A percentile compares a stretch with the other conserved stretches of the same genome.
phyloP scores from a whole-genome alignment of 1,140 invertebrate species.

The Drusus annulatus region DNA sequence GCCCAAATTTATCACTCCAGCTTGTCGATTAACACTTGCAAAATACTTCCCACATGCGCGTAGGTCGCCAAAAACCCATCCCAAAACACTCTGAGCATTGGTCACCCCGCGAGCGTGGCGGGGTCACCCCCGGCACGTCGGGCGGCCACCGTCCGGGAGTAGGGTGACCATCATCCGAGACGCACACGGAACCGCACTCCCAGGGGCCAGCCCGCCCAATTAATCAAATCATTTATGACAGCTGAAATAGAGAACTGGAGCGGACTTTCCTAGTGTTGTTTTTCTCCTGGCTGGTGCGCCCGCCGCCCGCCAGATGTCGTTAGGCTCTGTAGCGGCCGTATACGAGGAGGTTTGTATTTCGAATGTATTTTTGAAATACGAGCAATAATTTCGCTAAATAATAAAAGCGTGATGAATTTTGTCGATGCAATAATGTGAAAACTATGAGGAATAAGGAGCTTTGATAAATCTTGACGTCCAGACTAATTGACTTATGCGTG shows the following conservation, averaged over 20 bases:
- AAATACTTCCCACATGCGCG: no score
- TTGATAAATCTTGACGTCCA: no score
- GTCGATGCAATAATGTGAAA: no score
- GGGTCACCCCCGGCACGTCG: neutral
- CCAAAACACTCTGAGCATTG: no score
- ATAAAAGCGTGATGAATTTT: no score
- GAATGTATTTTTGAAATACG: neutral
- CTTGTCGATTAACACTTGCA: no score
- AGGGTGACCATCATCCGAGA: slow-evolving; percentile 8
- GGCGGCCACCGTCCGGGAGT: neutral
- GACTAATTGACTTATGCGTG: no score
- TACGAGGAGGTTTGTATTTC: neutral
- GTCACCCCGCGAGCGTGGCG: no score
- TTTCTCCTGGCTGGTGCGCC: neutral
- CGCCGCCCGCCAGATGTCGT: slow-evolving; percentile 14
- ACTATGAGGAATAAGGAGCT: no score
- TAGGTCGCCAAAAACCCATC: no score
- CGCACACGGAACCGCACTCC: slow-evolving; percentile 33
- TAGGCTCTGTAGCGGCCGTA: neutral
- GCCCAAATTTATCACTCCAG: no score
- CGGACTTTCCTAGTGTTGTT: slow-evolving; percentile 12
- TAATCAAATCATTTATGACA: slow-evolving; percentile 37
- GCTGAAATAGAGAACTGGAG: slow-evolving; percentile 13
- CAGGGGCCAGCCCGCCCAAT: neutral
- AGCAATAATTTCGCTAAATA: neutral